A percentile compares a stretch with the other conserved stretches of the same genome.
phyloP scores from a whole-genome alignment of 2,888 invertebrate genomes.

The Leucophora obtusa region DNA sequence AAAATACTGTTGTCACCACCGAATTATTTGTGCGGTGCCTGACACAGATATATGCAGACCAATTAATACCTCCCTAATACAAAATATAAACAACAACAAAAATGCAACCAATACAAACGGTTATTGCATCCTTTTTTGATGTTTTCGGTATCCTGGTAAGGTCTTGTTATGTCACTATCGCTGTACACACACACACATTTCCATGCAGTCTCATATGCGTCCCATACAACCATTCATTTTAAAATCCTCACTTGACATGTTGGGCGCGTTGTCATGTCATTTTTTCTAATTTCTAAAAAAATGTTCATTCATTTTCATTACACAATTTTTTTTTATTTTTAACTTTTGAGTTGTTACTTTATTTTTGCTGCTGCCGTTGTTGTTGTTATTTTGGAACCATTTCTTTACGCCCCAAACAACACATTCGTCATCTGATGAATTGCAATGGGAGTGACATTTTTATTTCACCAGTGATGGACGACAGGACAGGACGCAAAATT shows the following conservation, averaged over 20 bases:
- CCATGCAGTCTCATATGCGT: conserved; percentile 1
- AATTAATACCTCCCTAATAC: no score
- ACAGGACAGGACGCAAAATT: conserved; percentile 58
- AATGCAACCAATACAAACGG: no score
- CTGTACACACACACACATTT: conserved; percentile 27
- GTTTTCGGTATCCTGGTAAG: no score
- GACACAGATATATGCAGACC: no score
- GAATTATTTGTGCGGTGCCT: no score
- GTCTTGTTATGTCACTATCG: no score
- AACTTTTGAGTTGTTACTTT: not conserved
- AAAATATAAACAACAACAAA: no score
- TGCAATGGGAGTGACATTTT: conserved; percentile 78
- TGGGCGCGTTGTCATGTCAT: conserved; percentile 64
- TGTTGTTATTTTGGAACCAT: conserved; percentile 7
- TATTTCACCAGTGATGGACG: conserved; percentile 77
- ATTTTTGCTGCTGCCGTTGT: not conserved
- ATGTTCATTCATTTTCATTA: conserved; percentile 49
- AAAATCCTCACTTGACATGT: conserved; percentile 63
- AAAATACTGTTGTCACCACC: no score
- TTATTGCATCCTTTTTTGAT: no score
- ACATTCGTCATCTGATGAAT: conserved; percentile 78
- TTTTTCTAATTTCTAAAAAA: conserved; percentile 54
- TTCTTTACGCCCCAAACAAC: conserved; percentile 57
- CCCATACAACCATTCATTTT: conserved; percentile 13
- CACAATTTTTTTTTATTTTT: conserved; percentile 29